phyloP scores from a whole-genome alignment of 2,888 invertebrate genomes.

The Limnephilus auricula region DNA sequence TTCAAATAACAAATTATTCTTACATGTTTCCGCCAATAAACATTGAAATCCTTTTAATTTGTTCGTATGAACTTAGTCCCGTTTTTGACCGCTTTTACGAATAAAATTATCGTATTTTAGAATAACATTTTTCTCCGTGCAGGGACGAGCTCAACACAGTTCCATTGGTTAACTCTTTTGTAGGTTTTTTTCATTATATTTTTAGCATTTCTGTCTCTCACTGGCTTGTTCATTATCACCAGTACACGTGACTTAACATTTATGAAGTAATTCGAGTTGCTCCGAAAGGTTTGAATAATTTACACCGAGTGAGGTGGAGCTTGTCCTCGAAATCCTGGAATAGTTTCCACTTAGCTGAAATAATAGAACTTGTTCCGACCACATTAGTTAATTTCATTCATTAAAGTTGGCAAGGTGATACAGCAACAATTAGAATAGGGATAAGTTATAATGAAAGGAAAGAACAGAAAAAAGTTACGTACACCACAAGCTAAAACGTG shows the following conservation, averaged over 20 bases:
- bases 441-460: neutral
- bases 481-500: neutral
- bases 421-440: neutral
- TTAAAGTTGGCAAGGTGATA: neutral
- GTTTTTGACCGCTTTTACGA: no score
- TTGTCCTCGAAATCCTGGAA: conserved; percentile 7
- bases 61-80: no score
- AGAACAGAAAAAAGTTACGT: neutral
- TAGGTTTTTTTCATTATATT: neutral
- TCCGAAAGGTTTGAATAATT: conserved; percentile 23
- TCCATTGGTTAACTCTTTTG: no score
- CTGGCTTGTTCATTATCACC: neutral
- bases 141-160: no score
- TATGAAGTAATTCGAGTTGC: conserved; percentile 32
- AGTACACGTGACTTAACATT: neutral
- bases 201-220: neutral
- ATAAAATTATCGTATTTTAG: no score
- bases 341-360: neutral
- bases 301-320: neutral
- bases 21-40: no score
- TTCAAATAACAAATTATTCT: no score
- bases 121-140: no score
- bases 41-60: no score
- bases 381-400: neutral
- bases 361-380: neutral